Conservation (phyloP, 2,797 vertebrate genomes). For the Dendrocincla fuliginosa region DNA sequence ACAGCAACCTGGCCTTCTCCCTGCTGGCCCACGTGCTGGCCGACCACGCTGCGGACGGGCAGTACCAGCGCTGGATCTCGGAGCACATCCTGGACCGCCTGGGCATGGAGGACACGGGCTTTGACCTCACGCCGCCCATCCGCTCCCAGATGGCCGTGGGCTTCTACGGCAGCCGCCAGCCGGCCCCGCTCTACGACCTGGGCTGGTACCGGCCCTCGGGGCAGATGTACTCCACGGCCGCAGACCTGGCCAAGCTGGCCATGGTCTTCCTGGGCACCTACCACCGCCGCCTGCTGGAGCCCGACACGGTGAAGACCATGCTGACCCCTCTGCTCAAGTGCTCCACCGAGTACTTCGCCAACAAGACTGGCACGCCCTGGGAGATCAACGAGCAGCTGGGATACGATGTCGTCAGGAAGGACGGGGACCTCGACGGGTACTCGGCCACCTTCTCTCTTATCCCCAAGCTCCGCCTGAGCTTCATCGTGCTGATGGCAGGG, state of each 20-base stretch:
- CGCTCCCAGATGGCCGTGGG: conserved; percentile 87
- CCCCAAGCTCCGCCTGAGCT: conserved; percentile 87
- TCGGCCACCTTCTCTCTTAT: conserved; percentile 91
- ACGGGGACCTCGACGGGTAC: conserved; percentile 92
- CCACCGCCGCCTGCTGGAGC: conserved; percentile 82
- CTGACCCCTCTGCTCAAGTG: conserved; percentile 89
- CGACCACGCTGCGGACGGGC: conserved; percentile 78
- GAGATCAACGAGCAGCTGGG: conserved; percentile 89
- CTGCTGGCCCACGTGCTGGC: conserved; percentile 90
- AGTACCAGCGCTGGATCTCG: conserved; percentile 90
- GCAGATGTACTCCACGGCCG: conserved; percentile 94
- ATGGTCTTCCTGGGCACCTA: conserved; percentile 88
- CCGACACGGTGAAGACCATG: conserved; percentile 89
- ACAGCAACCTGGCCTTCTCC: conserved; percentile 94
- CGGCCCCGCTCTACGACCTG: conserved; percentile 89
- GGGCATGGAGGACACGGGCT: conserved; percentile 93
- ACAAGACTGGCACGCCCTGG: conserved; percentile 92
- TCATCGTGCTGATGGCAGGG: conserved; percentile 91
- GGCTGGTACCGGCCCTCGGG: conserved; percentile 96
- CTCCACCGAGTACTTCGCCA: conserved; percentile 89
- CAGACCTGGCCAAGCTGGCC: conserved; percentile 91
- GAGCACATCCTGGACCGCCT: conserved; percentile 90
- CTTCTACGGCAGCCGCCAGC: conserved; percentile 86
- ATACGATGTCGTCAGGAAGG: conserved; percentile 89
- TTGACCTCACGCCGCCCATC: conserved; percentile 82